phyloP scores from a whole-genome alignment of 2,113 vertebrate species.

The Rhinogobius similis region DNA sequence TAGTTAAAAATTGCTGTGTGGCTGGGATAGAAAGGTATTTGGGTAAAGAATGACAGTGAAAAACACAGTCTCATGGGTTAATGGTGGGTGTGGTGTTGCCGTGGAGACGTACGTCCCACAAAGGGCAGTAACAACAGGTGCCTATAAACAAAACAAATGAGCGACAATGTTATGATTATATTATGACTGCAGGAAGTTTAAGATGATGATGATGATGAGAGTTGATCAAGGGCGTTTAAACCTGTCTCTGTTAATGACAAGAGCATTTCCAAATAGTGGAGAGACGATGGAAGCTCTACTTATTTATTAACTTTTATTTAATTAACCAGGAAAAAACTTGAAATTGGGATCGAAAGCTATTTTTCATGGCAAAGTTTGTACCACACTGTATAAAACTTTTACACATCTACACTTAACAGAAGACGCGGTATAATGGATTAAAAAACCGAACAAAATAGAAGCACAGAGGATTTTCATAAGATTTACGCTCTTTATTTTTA shows the following conservation, averaged over 20 bases:
- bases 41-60: slow-evolving; percentile 4
- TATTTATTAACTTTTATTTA: too few species aligned
- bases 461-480: too few species aligned
- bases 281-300: neutral
- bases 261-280: neutral
- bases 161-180: slow-evolving; percentile 21
- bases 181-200: slow-evolving; percentile 14
- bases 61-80: slow-evolving; percentile 7
- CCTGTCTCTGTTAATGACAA: neutral
- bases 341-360: too few species aligned
- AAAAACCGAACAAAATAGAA: too few species aligned
- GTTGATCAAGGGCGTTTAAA: neutral
- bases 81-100: slow-evolving; percentile 57
- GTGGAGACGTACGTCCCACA: slow-evolving; percentile 40
- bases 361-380: too few species aligned
- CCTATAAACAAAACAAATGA: slow-evolving; percentile 48
- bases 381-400: too few species aligned
- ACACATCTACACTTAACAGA: too few species aligned
- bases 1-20: slow-evolving; percentile 26
- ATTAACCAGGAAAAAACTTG: too few species aligned
- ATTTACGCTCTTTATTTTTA: too few species aligned
- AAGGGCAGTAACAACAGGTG: slow-evolving; percentile 56
- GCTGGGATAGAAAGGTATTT: neutral
- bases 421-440: too few species aligned
- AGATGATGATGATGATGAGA: neutral